Base-by-base conservation (phyloP, 1,140 invertebrate genomes). In the Sarcophaga bullata region DNA sequence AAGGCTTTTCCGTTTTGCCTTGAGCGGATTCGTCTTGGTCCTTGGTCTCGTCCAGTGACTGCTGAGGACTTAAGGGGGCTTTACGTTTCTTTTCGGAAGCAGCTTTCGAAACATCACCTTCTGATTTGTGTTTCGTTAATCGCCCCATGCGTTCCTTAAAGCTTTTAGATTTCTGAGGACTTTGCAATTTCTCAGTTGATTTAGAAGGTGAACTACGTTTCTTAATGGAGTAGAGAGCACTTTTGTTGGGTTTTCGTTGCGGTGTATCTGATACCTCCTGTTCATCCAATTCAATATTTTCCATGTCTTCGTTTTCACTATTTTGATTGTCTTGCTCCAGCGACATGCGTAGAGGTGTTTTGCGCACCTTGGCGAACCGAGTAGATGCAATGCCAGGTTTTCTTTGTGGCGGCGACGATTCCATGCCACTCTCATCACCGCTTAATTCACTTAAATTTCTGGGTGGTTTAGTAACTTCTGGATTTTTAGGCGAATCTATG, bases 401-500 rank as follows among this genome's bases (percentile, higher is more conserved):
- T 3, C 83, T 58, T 17, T 17, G 13, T 58, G 83, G 83, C 6
- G 87, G 83, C 8, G 83, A 82, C 13, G 37, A 15, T 85, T 84
- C 85, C 84, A 89, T 84, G 13, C 87, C 87, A 49, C 87, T 89
- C 75, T 89, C 87, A 48, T 89, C 87, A 49, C 85, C 86, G 8
- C 86, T 88, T 10, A 84, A 84, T 17, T 85, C 81, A 7, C 75
- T 80, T 25, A 73, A 25, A 2, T 6, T 73, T 15, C 9, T 73
- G 15, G 19, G 73, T 0, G 10, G 37, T 47, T 82, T 82, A 37
- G 81, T 75, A 48, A 37, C 52, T n/a, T 8, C 5, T 80, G 73
- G 13, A 9, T 49, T 37, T 13, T 46, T 37, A 3, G 80, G 73
- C 2, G 82, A 82, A 17, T 83, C 81, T 1, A 54, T 25, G 0